phyloP scores from a whole-genome alignment of 1,140 invertebrate genomes.

The Diorhabda carinulata region DNA sequence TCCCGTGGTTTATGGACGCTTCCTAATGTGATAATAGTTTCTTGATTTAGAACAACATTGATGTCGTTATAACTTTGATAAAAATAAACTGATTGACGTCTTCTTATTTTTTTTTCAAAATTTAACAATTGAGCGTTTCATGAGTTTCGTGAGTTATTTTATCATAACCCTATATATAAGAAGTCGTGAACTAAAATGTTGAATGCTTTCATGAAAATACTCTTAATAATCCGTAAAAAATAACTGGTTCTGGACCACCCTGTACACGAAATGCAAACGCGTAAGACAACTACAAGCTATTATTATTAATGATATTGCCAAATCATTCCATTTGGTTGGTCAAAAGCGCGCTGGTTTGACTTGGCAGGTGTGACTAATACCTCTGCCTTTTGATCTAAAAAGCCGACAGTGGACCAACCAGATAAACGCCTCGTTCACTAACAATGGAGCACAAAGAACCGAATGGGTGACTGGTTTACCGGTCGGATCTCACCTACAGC shows the following conservation, averaged over 20 bases:
- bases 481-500: constrained; percentile 43
- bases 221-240: not conserved
- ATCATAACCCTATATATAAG: too few relatives aligned
- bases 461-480: constrained; percentile 23
- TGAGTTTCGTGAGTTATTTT: too few relatives aligned
- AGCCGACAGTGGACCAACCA: constrained; percentile 40
- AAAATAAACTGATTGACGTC: too few relatives aligned
- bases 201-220: too few relatives aligned
- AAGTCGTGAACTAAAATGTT: too few relatives aligned
- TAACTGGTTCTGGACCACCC: constrained; percentile 16
- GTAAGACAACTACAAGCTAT: constrained; percentile 30
- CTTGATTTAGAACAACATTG: too few relatives aligned
- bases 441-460: constrained; percentile 8
- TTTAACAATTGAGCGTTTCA: too few relatives aligned
- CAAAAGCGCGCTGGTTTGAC: constrained; percentile 36
- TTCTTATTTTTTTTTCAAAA: too few relatives aligned
- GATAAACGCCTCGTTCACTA: not conserved
- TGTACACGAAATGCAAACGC: constrained; percentile 28
- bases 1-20: too few relatives aligned
- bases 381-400: constrained; percentile 36
- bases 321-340: constrained; percentile 44
- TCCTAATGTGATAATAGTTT: too few relatives aligned
- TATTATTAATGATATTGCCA: constrained; percentile 47
- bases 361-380: constrained; percentile 47
- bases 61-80: too few relatives aligned